Percentiles rank a stretch among this genome's conserved stretches.
Conservation (phyloP, 2,888 invertebrate species). For the Stenotaenia linearis region DNA sequence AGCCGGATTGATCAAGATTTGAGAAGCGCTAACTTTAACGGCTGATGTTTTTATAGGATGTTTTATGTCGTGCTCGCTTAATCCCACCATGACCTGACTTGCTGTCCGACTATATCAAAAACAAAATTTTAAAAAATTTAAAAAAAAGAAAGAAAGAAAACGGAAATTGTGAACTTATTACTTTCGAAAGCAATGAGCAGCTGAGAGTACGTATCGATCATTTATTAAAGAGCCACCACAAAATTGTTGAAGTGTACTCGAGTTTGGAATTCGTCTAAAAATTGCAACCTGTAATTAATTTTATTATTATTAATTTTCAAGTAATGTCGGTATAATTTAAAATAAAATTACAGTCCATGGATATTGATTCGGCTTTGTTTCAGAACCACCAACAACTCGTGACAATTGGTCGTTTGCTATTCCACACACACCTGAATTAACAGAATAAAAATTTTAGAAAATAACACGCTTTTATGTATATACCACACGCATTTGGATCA, state of each 20-base stretch:
- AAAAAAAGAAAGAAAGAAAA: neutral
- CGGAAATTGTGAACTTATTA: neutral
- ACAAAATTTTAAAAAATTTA: neutral
- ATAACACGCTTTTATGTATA: neutral
- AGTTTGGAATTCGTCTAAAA: neutral
- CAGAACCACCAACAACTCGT: conserved; percentile 3
- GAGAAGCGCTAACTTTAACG: neutral
- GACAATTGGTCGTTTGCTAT: neutral
- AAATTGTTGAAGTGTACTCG: neutral
- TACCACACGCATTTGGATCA: conserved; percentile 15
- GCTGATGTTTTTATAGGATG: neutral
- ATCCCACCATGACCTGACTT: neutral
- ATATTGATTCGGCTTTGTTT: neutral
- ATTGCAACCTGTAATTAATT: neutral
- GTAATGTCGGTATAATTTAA: neutral
- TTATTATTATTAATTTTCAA: neutral
- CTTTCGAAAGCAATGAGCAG: conserved; percentile 24
- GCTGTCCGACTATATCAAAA: neutral
- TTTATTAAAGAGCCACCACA: conserved; percentile 26
- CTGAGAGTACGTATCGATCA: conserved; percentile 5
- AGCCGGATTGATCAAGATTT: neutral
- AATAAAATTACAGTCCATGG: conserved; percentile 13
- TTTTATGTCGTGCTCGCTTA: conserved; percentile 13
- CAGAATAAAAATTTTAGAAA: neutral
- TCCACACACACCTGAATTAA: conserved; percentile 6